Conservation (phyloP, 2,888 invertebrate genomes). For the Ophion slaviceki region DNA sequence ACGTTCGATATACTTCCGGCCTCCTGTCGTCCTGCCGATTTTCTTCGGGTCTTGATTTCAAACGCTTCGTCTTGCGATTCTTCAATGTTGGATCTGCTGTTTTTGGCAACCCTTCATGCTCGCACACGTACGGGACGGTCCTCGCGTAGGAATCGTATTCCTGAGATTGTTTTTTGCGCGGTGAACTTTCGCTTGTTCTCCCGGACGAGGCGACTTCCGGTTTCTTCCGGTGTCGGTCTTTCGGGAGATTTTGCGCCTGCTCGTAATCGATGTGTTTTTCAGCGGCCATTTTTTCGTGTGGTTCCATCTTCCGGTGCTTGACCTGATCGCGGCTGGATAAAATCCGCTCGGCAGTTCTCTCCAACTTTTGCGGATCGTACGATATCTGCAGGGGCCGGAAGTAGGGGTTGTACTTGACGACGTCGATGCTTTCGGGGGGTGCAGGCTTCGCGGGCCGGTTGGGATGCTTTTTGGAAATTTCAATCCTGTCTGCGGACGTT, state of each 20-base stretch:
- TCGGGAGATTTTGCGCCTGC: background rate
- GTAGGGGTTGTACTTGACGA: slow-evolving; percentile 73
- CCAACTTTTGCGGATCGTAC: slow-evolving; percentile 71
- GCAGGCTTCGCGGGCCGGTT: slow-evolving; percentile 5
- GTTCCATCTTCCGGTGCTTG: background rate
- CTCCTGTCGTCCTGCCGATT: slow-evolving; percentile 7
- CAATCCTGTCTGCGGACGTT: background rate
- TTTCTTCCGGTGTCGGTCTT: slow-evolving; percentile 2
- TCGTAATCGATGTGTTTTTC: slow-evolving; percentile 10
- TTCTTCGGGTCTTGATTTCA: background rate
- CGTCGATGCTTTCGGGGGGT: slow-evolving; percentile 65
- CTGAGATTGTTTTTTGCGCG: slow-evolving; percentile 65
- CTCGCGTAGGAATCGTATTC: slow-evolving; percentile 73
- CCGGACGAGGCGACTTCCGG: slow-evolving; percentile 8
- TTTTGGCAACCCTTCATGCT: slow-evolving; percentile 69
- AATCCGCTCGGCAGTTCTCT: slow-evolving; percentile 66
- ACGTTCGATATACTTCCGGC: slow-evolving; percentile 26
- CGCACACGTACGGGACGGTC: slow-evolving; percentile 74
- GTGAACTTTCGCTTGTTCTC: slow-evolving; percentile 1
- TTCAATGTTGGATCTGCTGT: slow-evolving; percentile 58
- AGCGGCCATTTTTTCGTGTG: slow-evolving; percentile 6
- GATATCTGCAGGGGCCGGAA: slow-evolving; percentile 76
- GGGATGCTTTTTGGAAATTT: slow-evolving; percentile 7
- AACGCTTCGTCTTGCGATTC: slow-evolving; percentile 24
- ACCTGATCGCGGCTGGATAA: slow-evolving; percentile 43